Conservation (phyloP, 2,888 invertebrate genomes). For the Amphipyra tragopoginis region DNA sequence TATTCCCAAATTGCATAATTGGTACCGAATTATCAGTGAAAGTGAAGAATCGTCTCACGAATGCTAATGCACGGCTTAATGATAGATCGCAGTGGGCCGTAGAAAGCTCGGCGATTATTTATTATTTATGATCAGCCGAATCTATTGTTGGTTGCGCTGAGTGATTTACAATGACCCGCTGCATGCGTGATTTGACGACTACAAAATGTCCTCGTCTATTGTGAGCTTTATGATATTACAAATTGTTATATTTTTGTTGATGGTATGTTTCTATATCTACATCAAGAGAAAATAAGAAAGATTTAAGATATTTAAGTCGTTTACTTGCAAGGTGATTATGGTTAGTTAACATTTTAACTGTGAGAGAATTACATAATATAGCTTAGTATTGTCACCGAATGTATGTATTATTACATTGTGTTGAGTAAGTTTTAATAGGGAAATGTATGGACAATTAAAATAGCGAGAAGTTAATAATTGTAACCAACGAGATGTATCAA, state of each 20-base stretch:
- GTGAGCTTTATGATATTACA: conserved; percentile 42
- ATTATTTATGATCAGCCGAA: conserved; percentile 79
- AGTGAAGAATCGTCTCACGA: conserved; percentile 82
- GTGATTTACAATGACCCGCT: conserved; percentile 77
- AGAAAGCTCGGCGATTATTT: conserved; percentile 81
- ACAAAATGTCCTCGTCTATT: conserved; percentile 50
- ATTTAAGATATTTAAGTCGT: too few species aligned
- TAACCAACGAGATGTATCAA: too few species aligned
- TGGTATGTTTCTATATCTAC: background rate
- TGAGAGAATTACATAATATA: too few species aligned
- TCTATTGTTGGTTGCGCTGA: conserved; percentile 73
- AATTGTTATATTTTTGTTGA: conserved; percentile 38
- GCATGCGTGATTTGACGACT: conserved; percentile 54
- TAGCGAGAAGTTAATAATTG: too few species aligned
- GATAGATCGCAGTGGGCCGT: conserved; percentile 77
- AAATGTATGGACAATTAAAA: too few species aligned
- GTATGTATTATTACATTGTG: too few species aligned
- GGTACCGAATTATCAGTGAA: conserved; percentile 83
- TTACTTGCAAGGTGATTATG: too few species aligned
- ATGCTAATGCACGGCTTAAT: conserved; percentile 77
- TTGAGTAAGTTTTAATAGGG: too few species aligned
- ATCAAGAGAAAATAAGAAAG: background rate
- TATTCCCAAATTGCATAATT: conserved; percentile 80
- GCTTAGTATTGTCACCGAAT: too few species aligned
- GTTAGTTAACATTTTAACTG: too few species aligned